These are phyloP conservation scores for Plagodis pulveraria DNA, from an alignment of 2,888 invertebrate species.

Conservation along the genomic window DNA sequence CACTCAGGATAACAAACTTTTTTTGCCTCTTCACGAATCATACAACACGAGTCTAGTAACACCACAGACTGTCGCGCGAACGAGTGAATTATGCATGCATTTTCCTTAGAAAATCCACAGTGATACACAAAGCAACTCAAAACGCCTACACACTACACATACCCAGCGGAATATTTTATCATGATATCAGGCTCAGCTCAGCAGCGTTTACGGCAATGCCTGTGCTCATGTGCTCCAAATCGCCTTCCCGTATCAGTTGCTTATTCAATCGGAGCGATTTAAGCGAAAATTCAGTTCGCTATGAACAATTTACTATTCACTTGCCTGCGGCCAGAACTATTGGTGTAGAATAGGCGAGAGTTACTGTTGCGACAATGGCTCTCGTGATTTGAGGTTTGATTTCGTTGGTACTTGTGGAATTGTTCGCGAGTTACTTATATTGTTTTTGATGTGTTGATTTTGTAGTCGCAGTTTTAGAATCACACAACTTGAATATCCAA, in stretches of 20 bases:
- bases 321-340: constrained; percentile 40
- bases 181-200: constrained; percentile 17
- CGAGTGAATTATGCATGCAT: neutral
- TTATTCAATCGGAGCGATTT: constrained; percentile 73
- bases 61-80: no score
- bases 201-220: constrained; percentile 19
- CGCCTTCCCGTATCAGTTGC: constrained; percentile 66
- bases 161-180: constrained; percentile 16
- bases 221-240: constrained; percentile 30
- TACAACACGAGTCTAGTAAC: no score
- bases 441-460: neutral
- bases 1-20: no score
- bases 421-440: constrained; percentile 20
- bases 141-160: constrained; percentile 11
- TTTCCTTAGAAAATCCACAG: constrained; percentile 4
- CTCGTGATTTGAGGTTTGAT: constrained; percentile 55
- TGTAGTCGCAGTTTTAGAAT: no score
- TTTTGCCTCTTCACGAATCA: no score
- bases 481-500: no score
- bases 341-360: constrained; percentile 13
- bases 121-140: constrained; percentile 9
- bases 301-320: constrained; percentile 73
- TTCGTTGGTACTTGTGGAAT: constrained; percentile 29
- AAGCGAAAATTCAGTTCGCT: constrained; percentile 68
- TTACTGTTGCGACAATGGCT: constrained; percentile 41